These are phyloP conservation scores for Polypedilum pembai DNA, from an alignment of 1,140 invertebrate species.

Conservation along the genomic window DNA sequence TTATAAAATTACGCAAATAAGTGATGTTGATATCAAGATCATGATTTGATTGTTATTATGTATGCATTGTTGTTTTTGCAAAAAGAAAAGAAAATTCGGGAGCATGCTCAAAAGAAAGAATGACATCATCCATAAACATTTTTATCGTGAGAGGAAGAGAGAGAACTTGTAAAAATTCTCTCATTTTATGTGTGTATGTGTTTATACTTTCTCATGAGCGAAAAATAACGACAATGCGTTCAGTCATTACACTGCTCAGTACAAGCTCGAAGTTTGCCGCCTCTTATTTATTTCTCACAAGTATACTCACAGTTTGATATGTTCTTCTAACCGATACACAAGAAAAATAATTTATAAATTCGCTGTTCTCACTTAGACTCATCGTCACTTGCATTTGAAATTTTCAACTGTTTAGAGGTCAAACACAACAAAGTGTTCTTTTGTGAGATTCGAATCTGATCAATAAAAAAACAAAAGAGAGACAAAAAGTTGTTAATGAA, in stretches of 20 bases:
- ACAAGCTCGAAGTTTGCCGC: not conserved
- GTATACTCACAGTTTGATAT: not conserved
- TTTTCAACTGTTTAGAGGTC: conserved; percentile 10
- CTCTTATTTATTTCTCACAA: not conserved
- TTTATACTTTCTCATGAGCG: not conserved
- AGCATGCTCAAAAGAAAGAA: conserved; percentile 1
- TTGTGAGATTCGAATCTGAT: too few relatives aligned
- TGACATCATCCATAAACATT: not conserved
- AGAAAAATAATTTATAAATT: conserved; percentile 20
- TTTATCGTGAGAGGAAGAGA: not conserved
- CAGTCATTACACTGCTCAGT: not conserved
- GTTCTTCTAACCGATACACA: not conserved
- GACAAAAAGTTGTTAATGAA: not conserved
- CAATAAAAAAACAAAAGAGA: not conserved
- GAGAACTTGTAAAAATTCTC: not conserved
- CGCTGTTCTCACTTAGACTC: conserved; percentile 15
- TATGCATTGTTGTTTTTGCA: too few relatives aligned
- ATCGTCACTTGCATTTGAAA: conserved; percentile 12
- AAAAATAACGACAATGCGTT: conserved; percentile 3
- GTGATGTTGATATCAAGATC: too few relatives aligned
- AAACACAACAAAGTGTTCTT: not conserved
- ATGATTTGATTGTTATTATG: too few relatives aligned
- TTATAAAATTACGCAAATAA: too few relatives aligned
- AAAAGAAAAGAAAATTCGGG: not conserved
- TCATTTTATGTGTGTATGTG: not conserved